Conservation (phyloP, 2,888 invertebrate species). For the Drosophila neonasuta region DNA sequence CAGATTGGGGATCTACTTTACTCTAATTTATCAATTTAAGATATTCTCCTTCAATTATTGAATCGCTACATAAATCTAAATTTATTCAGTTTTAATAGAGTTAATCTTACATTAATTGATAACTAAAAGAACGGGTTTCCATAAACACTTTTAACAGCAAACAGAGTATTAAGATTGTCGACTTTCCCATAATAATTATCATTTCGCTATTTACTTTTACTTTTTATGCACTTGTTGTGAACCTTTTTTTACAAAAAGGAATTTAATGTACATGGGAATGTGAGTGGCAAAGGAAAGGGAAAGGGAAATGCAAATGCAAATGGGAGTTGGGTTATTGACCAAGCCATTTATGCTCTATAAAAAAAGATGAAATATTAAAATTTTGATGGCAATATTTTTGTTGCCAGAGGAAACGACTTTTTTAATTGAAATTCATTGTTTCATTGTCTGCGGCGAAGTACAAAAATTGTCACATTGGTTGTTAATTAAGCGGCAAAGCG, state of each 20-base stretch:
- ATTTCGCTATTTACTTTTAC: slow-evolving; percentile 41
- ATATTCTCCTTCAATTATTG: too few relatives aligned
- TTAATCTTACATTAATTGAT: too few relatives aligned
- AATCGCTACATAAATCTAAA: too few relatives aligned
- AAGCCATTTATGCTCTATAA: slow-evolving; percentile 14
- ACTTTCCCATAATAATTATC: neutral
- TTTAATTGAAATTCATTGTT: slow-evolving; percentile 51
- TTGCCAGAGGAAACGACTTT: slow-evolving; percentile 22
- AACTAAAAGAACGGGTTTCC: neutral
- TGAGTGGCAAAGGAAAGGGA: slow-evolving; percentile 1
- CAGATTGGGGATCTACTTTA: too few relatives aligned
- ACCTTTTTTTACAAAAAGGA: slow-evolving; percentile 35
- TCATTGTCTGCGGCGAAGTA: slow-evolving; percentile 27
- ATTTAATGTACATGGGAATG: slow-evolving; percentile 28
- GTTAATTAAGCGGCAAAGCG: slow-evolving; percentile 38
- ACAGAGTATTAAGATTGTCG: slow-evolving; percentile 12
- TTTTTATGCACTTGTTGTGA: slow-evolving; percentile 36
- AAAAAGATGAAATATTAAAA: slow-evolving; percentile 33
- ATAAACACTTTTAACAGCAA: neutral
- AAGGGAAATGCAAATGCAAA: slow-evolving; percentile 1
- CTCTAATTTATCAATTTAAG: too few relatives aligned
- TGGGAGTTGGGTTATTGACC: slow-evolving; percentile 30
- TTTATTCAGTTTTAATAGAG: too few relatives aligned
- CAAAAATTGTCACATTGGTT: slow-evolving; percentile 48
- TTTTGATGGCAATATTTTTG: slow-evolving; percentile 38